phyloP scores from a whole-genome alignment of 2,888 invertebrate genomes.

The Apodemia zela region DNA sequence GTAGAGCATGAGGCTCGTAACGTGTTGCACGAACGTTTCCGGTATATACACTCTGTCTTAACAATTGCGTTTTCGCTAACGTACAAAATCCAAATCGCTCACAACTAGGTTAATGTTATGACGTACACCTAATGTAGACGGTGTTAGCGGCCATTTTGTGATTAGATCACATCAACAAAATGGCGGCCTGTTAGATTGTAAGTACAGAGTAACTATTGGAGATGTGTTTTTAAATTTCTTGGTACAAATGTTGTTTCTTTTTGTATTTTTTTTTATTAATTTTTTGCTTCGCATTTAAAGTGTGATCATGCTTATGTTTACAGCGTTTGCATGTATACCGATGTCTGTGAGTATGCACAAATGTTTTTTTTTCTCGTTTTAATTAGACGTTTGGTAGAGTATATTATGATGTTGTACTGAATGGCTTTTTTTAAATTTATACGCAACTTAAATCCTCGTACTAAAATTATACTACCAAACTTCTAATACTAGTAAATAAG shows the following conservation, averaged over 20 bases:
- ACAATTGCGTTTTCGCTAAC: constrained; percentile 27
- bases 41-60: constrained; percentile 38
- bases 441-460: constrained; percentile 21
- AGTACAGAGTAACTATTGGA: constrained; percentile 65
- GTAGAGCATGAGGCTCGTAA: constrained; percentile 38
- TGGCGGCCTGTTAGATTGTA: constrained; percentile 69
- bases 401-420: constrained; percentile 45
- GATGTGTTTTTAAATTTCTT: constrained; percentile 49
- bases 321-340: constrained; percentile 75
- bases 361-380: constrained; percentile 50
- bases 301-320: constrained; percentile 75
- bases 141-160: constrained; percentile 64
- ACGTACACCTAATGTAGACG: constrained; percentile 52
- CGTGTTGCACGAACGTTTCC: constrained; percentile 41
- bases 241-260: constrained; percentile 66
- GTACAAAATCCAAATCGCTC: constrained; percentile 30
- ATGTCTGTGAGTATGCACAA: constrained; percentile 78
- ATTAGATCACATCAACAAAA: constrained; percentile 46
- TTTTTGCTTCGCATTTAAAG: constrained; percentile 76
- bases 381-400: constrained; percentile 54
- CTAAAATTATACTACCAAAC: constrained; percentile 47
- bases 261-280: constrained; percentile 45
- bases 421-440: constrained; percentile 23
- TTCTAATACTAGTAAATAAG: constrained; percentile 60
- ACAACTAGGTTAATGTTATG: constrained; percentile 34